Evolutionary conservation across 1,140 invertebrate genomes (phyloP), one percentile per base, ranked within the genome.

Genomic region (Linepithema humile): DNA sequence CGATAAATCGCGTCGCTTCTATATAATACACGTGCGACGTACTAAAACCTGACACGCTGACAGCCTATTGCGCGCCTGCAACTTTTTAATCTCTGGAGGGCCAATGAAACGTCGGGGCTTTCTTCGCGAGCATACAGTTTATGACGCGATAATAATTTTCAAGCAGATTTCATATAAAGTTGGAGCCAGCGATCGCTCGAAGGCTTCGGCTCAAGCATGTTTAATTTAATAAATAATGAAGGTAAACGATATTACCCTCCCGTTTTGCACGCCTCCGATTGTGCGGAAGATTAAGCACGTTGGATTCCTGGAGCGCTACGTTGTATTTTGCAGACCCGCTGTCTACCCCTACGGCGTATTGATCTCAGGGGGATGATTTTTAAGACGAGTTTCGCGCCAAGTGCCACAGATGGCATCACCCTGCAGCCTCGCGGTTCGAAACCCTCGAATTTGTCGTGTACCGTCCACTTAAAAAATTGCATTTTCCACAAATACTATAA

Each of bases 341-440:
- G 87, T 88, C 86, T 85, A 75, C 67, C 57, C 43, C 72, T 73
- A 78, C 85, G 43, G 84, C 85, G 90, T 91, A 91, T 92, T 92
- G 91, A 92, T 92, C 90, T 90, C 77, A 70, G 85, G 84, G 86
- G 85, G 85, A 91, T 91, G 89, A 92, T 92, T 91, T 91, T 92
- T 91, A 91, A 92, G 90, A 91, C 89, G 85, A 88, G 89, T 84
- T 92, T 92, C 89, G 69, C 86, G 45, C 67, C 62, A 70, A 83
- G 70, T 65, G 60, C 50, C 62, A 90, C 85, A 92, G 90, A 90
- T 92, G 91, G 91, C 91, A 82, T 84, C 86, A 91, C 90, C 62
- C 69, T 64, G 73, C 75, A 60, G 67, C 23, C 60, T 67, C 20
- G n/a, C 55, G 29, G 35, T 67, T 7, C n/a, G 53, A 57, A 7